Evolutionary conservation across 2,888 invertebrate species (phyloP).

Genomic region (Pseudococcus viburni): DNA sequence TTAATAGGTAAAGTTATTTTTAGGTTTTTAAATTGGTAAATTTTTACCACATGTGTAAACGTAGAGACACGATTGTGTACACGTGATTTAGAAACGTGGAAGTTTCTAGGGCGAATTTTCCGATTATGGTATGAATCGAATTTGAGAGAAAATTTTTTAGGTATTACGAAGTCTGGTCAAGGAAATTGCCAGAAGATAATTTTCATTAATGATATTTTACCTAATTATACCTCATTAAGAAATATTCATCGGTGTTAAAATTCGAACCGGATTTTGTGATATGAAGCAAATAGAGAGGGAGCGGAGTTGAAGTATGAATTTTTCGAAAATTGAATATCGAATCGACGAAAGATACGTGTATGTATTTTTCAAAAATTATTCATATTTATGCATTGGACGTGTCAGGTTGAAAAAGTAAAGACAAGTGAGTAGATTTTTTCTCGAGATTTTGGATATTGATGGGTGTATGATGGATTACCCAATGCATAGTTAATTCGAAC

Average conservation of each 20-base stretch:
- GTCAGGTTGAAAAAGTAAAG: neutral
- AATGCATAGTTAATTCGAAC: neutral
- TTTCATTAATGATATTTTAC: neutral
- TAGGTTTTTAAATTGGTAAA: neutral
- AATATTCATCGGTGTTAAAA: neutral
- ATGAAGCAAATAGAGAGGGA: neutral
- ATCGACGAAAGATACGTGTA: neutral
- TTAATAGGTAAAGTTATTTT: neutral
- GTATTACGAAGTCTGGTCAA: neutral
- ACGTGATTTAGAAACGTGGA: neutral
- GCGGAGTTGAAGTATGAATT: neutral
- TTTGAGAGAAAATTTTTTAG: neutral
- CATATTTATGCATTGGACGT: neutral
- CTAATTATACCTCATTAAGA: neutral
- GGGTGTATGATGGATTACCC: neutral
- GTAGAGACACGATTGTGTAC: neutral
- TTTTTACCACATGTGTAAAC: neutral
- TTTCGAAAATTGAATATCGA: neutral
- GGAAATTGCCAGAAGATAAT: neutral
- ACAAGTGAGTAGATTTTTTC: neutral
- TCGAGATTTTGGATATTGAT: neutral
- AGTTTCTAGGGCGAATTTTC: neutral
- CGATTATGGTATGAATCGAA: neutral
- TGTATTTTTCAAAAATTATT: conserved; percentile 7
- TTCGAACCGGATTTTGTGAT: neutral